Percentiles rank a stretch among this genome's conserved stretches.
phyloP scores from a whole-genome alignment of 2,888 invertebrate genomes.

The Priocnemis perturbator region DNA sequence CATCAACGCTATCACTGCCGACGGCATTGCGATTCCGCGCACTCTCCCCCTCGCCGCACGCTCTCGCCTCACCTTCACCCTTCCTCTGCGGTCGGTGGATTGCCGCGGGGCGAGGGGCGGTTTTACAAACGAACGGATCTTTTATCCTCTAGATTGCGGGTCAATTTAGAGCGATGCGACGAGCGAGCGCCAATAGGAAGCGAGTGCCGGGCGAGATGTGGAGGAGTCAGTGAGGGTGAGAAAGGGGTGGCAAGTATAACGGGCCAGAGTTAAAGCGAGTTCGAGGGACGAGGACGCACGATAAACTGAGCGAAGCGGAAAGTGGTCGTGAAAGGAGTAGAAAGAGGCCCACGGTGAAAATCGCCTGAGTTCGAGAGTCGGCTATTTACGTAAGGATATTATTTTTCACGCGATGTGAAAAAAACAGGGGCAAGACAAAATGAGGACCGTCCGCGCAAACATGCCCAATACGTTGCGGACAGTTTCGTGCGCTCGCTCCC shows the following conservation, averaged over 20 bases:
- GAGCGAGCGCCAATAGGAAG: conserved; percentile 17
- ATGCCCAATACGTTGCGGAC: not conserved
- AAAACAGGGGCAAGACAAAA: conserved; percentile 7
- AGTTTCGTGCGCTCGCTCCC: not conserved
- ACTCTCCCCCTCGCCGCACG: not conserved
- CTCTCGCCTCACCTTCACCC: not conserved
- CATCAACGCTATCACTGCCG: not conserved
- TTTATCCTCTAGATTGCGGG: conserved; percentile 57
- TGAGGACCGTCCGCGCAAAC: not conserved
- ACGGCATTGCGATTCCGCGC: not conserved
- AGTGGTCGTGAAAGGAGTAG: not conserved
- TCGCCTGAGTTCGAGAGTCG: conserved; percentile 2
- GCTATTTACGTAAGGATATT: conserved; percentile 44
- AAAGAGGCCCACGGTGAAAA: too few relatives aligned
- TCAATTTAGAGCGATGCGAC: conserved; percentile 51
- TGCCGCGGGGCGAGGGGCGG: conserved; percentile 37
- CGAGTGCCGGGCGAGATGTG: conserved; percentile 12
- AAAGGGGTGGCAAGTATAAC: not conserved
- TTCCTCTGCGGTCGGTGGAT: conserved; percentile 39
- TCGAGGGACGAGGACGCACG: conserved; percentile 1
- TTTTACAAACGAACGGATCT: conserved; percentile 59
- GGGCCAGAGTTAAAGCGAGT: not conserved
- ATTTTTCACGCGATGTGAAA: conserved; percentile 33
- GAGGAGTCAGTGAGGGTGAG: not conserved
- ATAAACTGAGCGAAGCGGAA: not conserved